Evolutionary conservation across 2,888 invertebrate genomes (phyloP).

Genomic region (Netelia melanura): DNA sequence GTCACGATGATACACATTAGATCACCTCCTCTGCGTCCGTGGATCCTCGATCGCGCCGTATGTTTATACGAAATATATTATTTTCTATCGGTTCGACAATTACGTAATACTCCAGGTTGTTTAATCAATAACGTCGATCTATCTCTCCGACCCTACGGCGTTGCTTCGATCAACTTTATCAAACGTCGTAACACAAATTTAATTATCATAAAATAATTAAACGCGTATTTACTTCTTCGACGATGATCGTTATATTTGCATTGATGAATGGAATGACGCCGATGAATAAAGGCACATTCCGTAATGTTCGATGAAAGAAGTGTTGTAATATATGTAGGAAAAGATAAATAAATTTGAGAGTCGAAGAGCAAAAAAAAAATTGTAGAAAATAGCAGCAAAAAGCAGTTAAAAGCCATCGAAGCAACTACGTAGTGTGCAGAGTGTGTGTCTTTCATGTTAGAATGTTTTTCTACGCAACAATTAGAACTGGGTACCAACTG

Average conservation of each 20-base stretch:
- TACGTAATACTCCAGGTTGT: background rate
- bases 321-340: slow-evolving; percentile 3
- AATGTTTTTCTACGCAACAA: slow-evolving; percentile 75
- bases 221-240: background rate
- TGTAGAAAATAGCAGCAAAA: slow-evolving; percentile 55
- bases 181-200: background rate
- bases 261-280: slow-evolving; percentile 14
- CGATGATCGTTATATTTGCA: slow-evolving; percentile 57
- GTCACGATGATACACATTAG: slow-evolving; percentile 43
- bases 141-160: slow-evolving; percentile 70
- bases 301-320: background rate
- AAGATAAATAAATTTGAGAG: background rate
- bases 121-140: slow-evolving; percentile 38
- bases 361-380: slow-evolving; percentile 5
- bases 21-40: slow-evolving; percentile 40
- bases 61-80: slow-evolving; percentile 20
- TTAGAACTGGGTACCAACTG: slow-evolving; percentile 81
- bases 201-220: background rate
- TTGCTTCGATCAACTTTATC: slow-evolving; percentile 74
- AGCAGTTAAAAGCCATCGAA: slow-evolving; percentile 73
- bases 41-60: slow-evolving; percentile 46
- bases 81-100: slow-evolving; percentile 21
- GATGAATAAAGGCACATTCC: background rate
- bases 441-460: slow-evolving; percentile 45
- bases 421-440: slow-evolving; percentile 79